Conservation (phyloP, 1,140 invertebrate species). For the Ditylenchus dipsaci region DNA sequence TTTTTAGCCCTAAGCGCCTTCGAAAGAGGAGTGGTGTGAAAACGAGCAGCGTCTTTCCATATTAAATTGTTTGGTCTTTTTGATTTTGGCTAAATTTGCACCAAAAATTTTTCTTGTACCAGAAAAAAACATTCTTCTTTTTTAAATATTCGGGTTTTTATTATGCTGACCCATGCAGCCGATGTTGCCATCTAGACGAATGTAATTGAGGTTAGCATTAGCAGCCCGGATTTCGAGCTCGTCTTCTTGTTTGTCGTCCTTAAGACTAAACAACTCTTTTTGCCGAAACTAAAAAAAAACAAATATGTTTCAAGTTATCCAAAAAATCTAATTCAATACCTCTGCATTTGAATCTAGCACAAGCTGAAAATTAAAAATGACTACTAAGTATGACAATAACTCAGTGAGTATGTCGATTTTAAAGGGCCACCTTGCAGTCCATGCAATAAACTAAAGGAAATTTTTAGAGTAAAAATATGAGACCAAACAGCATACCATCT, state of each 20-base stretch:
- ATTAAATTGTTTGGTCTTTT: too few species aligned
- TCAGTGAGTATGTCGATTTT: too few species aligned
- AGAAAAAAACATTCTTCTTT: too few species aligned
- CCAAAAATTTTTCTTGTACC: too few species aligned
- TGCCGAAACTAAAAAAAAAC: constrained; percentile 69
- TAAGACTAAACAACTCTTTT: constrained; percentile 77
- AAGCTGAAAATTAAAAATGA: constrained; percentile 30
- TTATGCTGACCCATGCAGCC: constrained; percentile 59
- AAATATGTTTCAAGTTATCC: too few species aligned
- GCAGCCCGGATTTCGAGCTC: constrained; percentile 85
- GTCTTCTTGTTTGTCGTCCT: constrained; percentile 88
- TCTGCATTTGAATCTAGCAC: constrained; percentile 91
- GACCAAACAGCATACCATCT: constrained; percentile 66
- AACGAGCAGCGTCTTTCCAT: constrained; percentile 54
- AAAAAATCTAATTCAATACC: too few species aligned
- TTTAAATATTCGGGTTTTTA: background rate
- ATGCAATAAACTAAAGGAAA: constrained; percentile 77
- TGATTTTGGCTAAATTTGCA: too few species aligned
- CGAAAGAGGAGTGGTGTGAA: too few species aligned
- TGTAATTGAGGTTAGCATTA: constrained; percentile 88
- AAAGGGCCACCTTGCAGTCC: constrained; percentile 71
- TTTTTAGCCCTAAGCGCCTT: too few species aligned
- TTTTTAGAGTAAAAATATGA: constrained; percentile 10
- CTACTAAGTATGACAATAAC: too few species aligned
- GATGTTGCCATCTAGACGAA: constrained; percentile 81